These are phyloP conservation scores for Plutomurus gul DNA, from an alignment of 1,140 invertebrate genomes.

Conservation along the genomic window DNA sequence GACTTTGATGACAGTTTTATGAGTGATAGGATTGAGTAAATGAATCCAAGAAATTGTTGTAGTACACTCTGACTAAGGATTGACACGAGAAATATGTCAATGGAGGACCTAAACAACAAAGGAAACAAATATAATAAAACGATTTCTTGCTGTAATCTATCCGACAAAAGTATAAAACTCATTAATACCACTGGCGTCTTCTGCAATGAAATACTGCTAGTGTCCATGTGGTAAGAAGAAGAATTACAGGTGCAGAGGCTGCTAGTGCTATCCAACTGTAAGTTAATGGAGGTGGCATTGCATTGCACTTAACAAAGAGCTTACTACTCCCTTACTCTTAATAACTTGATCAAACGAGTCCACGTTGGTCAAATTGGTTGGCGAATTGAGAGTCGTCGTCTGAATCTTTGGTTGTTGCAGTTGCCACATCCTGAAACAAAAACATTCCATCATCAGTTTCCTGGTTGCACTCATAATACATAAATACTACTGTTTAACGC, in stretches of 20 bases:
- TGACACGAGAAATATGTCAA: conserved; percentile 41
- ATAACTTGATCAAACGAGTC: conserved; percentile 24
- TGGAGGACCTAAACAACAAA: too few relatives aligned
- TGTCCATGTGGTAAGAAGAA: conserved; percentile 42
- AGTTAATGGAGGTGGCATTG: conserved; percentile 40
- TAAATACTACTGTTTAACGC: background rate
- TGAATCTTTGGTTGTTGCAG: background rate
- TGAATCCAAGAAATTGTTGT: conserved; percentile 46
- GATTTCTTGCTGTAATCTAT: too few relatives aligned
- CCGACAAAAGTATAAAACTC: too few relatives aligned
- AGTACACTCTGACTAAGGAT: conserved; percentile 42
- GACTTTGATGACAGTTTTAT: conserved; percentile 28
- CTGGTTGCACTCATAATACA: background rate
- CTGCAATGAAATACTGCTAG: conserved; percentile 36
- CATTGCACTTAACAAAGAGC: conserved; percentile 2
- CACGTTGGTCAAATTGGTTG: conserved; percentile 11
- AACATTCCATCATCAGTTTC: background rate
- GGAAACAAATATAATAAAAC: too few relatives aligned
- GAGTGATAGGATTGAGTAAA: conserved; percentile 41
- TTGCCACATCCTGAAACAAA: conserved; percentile 26
- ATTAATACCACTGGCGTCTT: conserved; percentile 33
- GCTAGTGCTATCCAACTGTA: conserved; percentile 51
- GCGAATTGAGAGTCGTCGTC: conserved; percentile 12
- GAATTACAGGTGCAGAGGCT: conserved; percentile 44
- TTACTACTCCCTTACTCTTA: conserved; percentile 5